phyloP scores from a whole-genome alignment of 2,888 invertebrate species.

The Cecidostiba fungosa region DNA sequence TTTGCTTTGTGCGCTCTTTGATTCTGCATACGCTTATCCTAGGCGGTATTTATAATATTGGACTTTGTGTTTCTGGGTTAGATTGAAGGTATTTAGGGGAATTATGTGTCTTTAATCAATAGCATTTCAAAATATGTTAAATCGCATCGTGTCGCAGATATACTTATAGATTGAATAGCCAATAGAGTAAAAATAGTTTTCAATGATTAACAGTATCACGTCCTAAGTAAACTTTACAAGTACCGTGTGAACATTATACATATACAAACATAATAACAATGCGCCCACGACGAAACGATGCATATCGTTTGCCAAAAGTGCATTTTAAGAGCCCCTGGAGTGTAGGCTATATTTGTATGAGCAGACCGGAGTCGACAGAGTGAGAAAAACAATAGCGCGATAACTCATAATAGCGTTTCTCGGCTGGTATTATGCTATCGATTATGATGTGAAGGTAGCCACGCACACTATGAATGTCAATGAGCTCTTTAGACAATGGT shows the following conservation, averaged over 20 bases:
- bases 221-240: background rate
- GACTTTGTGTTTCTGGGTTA: too few species aligned
- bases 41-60: constrained; percentile 20
- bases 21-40: constrained; percentile 19
- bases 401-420: constrained; percentile 78
- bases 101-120: background rate
- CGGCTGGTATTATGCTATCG: constrained; percentile 75
- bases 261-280: constrained; percentile 36
- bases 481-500: constrained; percentile 74
- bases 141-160: too few species aligned
- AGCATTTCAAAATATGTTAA: too few species aligned
- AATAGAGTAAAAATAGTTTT: too few species aligned
- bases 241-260: background rate
- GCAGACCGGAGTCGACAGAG: constrained; percentile 66
- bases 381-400: constrained; percentile 77
- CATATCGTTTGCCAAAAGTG: constrained; percentile 21
- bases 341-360: constrained; percentile 44
- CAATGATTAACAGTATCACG: background rate
- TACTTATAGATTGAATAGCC: too few species aligned
- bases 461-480: constrained; percentile 75
- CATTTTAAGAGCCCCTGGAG: constrained; percentile 1
- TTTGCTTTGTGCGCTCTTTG: constrained; percentile 24
- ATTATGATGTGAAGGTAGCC: constrained; percentile 72
- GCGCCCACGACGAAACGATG: constrained; percentile 7
- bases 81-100: too few species aligned